Evolutionary conservation across 2,888 invertebrate species (phyloP), one percentile per base, ranked within the genome.

Genomic region (Minunthozetes semirufus): DNA sequence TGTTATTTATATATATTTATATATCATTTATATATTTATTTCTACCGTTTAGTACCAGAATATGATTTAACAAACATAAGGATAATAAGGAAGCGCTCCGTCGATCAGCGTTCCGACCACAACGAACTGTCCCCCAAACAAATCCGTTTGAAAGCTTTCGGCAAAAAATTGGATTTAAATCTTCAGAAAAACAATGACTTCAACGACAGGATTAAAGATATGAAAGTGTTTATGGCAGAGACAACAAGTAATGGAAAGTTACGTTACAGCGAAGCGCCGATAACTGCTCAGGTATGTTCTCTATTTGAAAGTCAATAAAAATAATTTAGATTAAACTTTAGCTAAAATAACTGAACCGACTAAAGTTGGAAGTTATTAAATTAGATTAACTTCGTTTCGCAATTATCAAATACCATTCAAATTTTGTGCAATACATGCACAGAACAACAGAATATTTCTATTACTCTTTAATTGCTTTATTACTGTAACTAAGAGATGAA

Each of bases 171-270:
- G 81, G 89, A 90, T 82, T 85, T 94, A 81, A 88, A 87, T 79
- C 83, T 94, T 80, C 88, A 87, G 81, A 89, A 88, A 77, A 91
- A 91, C 73, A 87, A 89, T 78, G 90, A 91, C n/a, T 85, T 93
- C 77, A 87, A 92, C 81, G 89, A 88, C 81, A 88, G 89, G 80
- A 88, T 88, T 72, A 89, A 90, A 75, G 79, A 80, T 22, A 83
- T 94, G 82, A 90, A 90, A 82, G 87, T 94, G 86, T 93, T 90
- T 89, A 88, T 88, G 77, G 91, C 90, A 77, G 87, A 89, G 80
- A 88, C 78, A 13, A 77, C 78, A 5, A 66, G 76, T 8, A 77
- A 76, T 63, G 80, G 80, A n/a, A 76, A 77, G 33, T 72, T 79
- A 6, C 72, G 42, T 17, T 79, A 78, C 48, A 76, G 72, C 38